Evolutionary conservation across 2,113 vertebrate species (phyloP).

Genomic region (Corapipo altera): DNA sequence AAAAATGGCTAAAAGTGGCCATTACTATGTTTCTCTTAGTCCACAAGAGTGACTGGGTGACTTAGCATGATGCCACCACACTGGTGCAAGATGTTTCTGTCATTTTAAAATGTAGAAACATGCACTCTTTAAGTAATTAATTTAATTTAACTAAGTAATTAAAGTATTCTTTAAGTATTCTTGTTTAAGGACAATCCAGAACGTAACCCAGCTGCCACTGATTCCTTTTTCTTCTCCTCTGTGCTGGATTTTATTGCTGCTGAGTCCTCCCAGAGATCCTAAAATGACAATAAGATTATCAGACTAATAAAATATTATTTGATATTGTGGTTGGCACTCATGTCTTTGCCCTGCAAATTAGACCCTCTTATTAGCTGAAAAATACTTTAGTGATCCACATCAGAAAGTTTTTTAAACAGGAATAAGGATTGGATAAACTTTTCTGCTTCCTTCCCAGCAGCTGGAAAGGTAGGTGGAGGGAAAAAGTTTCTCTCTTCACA

Average conservation of each 20-base stretch:
- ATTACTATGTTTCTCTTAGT: not conserved
- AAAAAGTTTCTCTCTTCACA: not conserved
- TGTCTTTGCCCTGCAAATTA: not conserved
- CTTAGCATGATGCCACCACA: not conserved
- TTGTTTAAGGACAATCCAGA: not conserved
- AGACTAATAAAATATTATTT: not conserved
- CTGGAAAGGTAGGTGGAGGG: not conserved
- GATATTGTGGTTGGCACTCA: not conserved
- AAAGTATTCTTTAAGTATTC: not conserved
- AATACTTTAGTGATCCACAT: not conserved
- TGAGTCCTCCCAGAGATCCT: not conserved
- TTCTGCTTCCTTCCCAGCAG: not conserved
- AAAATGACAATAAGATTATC: not conserved
- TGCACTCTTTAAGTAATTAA: not conserved
- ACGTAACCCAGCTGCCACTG: accelerated
- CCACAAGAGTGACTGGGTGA: not conserved
- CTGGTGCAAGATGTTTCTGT: not conserved
- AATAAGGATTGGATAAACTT: not conserved
- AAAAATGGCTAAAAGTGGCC: not conserved
- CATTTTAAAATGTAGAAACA: not conserved
- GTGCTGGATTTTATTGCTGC: not conserved
- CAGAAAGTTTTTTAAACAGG: not conserved
- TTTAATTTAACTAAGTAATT: not conserved
- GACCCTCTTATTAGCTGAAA: not conserved
- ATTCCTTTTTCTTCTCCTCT: not conserved